Percentiles rank a stretch among this genome's conserved stretches.
phyloP scores from a whole-genome alignment of 2,888 invertebrate species.

The Harpagoxenus sublaevis region DNA sequence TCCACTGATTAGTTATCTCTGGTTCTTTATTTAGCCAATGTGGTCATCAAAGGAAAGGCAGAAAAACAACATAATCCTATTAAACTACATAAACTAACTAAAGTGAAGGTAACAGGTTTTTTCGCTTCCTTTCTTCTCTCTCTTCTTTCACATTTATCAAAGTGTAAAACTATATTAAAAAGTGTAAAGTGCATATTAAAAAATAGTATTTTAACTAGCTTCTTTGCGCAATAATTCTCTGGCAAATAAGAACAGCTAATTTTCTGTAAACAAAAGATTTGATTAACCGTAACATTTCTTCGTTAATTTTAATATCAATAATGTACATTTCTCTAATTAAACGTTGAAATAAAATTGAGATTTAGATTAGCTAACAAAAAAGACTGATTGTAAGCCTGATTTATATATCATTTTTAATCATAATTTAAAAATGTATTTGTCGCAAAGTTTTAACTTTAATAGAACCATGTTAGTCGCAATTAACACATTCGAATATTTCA shows the following conservation, averaged over 20 bases:
- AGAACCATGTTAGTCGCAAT: neutral
- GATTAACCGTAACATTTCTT: neutral
- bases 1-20: neutral
- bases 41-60: neutral
- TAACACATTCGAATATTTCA: neutral
- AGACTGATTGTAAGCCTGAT: neutral
- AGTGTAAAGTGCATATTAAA: neutral
- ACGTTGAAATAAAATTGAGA: constrained; percentile 1
- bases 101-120: neutral
- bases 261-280: neutral
- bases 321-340: neutral
- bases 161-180: neutral
- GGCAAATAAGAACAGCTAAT: neutral
- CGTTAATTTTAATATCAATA: neutral
- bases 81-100: neutral
- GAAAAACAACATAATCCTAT: neutral
- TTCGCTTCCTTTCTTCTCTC: neutral
- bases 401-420: neutral
- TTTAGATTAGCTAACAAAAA: neutral
- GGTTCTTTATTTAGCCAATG: neutral
- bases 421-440: neutral
- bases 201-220: neutral
- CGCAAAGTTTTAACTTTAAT: neutral
- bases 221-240: neutral
- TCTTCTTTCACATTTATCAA: neutral